Evolutionary conservation across 2,113 vertebrate species (phyloP), one percentile per base, ranked within the genome.

Genomic region (Cromileptes altivelis): DNA sequence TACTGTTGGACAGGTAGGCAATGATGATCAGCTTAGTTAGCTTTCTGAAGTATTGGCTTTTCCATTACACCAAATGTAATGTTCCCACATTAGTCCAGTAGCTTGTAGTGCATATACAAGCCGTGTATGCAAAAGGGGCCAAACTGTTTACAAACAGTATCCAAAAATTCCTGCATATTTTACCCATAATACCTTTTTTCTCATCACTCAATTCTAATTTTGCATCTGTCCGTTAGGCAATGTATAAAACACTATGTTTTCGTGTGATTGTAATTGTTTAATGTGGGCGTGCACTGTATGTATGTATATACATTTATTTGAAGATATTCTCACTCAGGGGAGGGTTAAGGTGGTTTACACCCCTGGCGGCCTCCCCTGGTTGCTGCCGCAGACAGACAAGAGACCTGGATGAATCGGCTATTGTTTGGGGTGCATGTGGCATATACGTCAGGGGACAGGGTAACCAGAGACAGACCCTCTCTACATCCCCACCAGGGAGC

Each of bases 401-500:
- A 70, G 72, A 80, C 63, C 86, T 52, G 73, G 80, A 95, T 94
- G 91, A 94, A 95, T 93, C 58, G 70, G 70, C 83, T 85, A 90
- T 94, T 95, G 94, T 94, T 93, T 91, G 73, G 58, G 80, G 90
- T 82, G 85, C 85, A 80, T 90, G 88, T 91, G 91, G 90, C 88
- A 88, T 62, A 85, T 60, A 81, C 30, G 73, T 92, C 75, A 87
- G 70, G 85, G 85, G 85, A 93, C 81, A 82, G 81, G 70, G 87
- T 85, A 93, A 94, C 81, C 69, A 84, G 78, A 94, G 88, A 91
- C 89, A 87, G 79, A 87, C 60, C 84, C 69, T 86, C 82, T 90
- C 87, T 82, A 90, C 88, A 91, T 87, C 88, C 91, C 89, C 93
- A 88, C 81, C 70, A 81, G 88, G 88, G 84, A 93, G 81, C 78